These are phyloP conservation scores for Drosophila seguyi DNA, from an alignment of 1,140 invertebrate species.

Conservation along the genomic window DNA sequence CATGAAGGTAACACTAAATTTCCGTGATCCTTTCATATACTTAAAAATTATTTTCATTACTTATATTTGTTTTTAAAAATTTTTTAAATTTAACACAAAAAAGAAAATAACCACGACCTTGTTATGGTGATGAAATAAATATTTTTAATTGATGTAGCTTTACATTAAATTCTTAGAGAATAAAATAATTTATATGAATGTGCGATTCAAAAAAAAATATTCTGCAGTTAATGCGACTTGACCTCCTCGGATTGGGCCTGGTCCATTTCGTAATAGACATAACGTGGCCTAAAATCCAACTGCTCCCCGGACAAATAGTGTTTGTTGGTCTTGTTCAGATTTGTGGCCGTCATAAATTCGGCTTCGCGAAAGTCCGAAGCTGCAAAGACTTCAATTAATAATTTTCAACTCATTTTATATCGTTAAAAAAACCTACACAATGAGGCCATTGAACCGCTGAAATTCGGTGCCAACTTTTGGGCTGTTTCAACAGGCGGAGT, in stretches of 20 bases:
- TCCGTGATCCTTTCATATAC: no score
- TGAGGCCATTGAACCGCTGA: conserved; percentile 54
- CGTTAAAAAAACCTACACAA: conserved; percentile 47
- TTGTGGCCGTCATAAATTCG: conserved; percentile 70
- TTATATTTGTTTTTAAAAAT: no score
- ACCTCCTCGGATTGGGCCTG: conserved; percentile 36
- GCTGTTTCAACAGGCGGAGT: conserved; percentile 33
- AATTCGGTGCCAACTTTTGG: conserved; percentile 16
- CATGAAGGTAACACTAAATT: no score
- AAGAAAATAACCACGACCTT: no score
- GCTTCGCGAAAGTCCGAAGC: conserved; percentile 70
- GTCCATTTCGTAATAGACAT: conserved; percentile 76
- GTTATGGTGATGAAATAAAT: conserved; percentile 5
- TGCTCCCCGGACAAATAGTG: conserved; percentile 64
- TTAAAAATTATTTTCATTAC: no score
- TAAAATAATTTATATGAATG: conserved; percentile 10
- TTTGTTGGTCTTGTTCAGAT: conserved; percentile 71
- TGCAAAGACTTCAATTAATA: conserved; percentile 1
- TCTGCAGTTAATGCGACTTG: conserved; percentile 10
- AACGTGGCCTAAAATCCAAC: conserved; percentile 70
- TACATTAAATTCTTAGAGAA: background rate
- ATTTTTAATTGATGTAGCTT: conserved; percentile 6
- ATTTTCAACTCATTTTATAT: background rate
- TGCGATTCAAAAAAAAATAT: background rate
- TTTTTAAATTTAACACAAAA: no score